These are phyloP conservation scores for Forbesichthys agassizii DNA, from an alignment of 2,113 vertebrate genomes.

Conservation along the genomic window DNA sequence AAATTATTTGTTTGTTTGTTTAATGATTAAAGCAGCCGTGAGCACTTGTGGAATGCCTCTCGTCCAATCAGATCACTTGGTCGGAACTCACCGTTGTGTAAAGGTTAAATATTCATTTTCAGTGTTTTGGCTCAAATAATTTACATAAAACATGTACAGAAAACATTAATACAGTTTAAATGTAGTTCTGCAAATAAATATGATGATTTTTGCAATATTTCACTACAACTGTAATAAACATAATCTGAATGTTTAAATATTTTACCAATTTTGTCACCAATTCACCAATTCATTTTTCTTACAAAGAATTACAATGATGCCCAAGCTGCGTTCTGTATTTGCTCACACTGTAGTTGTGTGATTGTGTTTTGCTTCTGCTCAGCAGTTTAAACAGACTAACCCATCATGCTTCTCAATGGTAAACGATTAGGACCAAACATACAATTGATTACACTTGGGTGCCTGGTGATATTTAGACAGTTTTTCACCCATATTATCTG, in stretches of 20 bases:
- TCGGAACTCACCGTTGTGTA: too few relatives aligned
- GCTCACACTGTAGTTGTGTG: slow-evolving; percentile 29
- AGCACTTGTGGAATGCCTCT: too few relatives aligned
- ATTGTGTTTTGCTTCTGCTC: slow-evolving; percentile 55
- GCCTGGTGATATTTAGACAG: slow-evolving; percentile 52
- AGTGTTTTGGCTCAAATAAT: slow-evolving; percentile 13
- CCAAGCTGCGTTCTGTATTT: slow-evolving; percentile 40
- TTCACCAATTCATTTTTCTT: slow-evolving; percentile 22
- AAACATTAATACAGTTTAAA: slow-evolving; percentile 5
- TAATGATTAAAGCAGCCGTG: too few relatives aligned
- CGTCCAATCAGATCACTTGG: too few relatives aligned
- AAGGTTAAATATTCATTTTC: slow-evolving; percentile 1
- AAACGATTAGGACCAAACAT: slow-evolving; percentile 56
- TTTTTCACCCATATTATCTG: slow-evolving; percentile 15
- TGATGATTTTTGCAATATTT: slow-evolving; percentile 22
- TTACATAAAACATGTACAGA: background rate
- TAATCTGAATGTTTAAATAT: background rate
- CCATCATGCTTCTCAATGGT: slow-evolving; percentile 60
- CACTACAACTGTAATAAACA: background rate
- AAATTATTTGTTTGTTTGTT: too few relatives aligned
- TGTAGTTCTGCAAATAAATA: slow-evolving; percentile 36
- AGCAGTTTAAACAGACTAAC: slow-evolving; percentile 46
- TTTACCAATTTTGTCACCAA: background rate
- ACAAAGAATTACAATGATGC: slow-evolving; percentile 30
- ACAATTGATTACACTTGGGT: slow-evolving; percentile 55